A percentile compares a stretch with the other conserved stretches of the same genome.
These are phyloP conservation scores for Drosophila longiperda DNA, from an alignment of 2,888 invertebrate species.

Conservation along the genomic window DNA sequence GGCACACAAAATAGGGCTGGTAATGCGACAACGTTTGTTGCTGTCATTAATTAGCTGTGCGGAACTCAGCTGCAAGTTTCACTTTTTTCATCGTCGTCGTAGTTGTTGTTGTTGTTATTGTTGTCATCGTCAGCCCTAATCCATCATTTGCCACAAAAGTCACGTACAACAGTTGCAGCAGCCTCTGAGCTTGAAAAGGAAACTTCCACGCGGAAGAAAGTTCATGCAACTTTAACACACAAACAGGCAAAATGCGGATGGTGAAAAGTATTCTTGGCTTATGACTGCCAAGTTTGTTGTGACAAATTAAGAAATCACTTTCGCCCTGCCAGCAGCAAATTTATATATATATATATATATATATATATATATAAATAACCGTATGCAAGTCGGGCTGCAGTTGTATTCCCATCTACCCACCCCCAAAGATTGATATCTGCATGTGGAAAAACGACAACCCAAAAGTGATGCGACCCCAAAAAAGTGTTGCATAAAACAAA, in stretches of 20 bases:
- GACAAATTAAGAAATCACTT: constrained; percentile 82
- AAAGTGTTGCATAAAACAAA: constrained; percentile 52
- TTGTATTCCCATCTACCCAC: neutral
- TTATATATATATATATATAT: neutral
- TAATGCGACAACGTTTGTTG: constrained; percentile 21
- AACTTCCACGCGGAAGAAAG: constrained; percentile 67
- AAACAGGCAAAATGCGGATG: constrained; percentile 14
- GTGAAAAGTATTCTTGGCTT: neutral
- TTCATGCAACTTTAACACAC: constrained; percentile 50
- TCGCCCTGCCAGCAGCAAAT: constrained; percentile 54
- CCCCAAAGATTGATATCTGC: neutral
- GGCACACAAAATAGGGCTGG: constrained; percentile 11
- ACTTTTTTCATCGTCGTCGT: constrained; percentile 57
- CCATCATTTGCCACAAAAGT: constrained; percentile 78
- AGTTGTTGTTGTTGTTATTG: constrained; percentile 1
- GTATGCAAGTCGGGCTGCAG: constrained; percentile 35
- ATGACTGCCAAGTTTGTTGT: constrained; percentile 60
- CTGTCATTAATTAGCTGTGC: constrained; percentile 67
- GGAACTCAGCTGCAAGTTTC: constrained; percentile 60
- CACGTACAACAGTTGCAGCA: constrained; percentile 59
- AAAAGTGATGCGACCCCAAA: constrained; percentile 37
- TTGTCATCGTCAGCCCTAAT: constrained; percentile 56
- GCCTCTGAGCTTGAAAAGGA: constrained; percentile 59
- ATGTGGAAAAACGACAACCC: constrained; percentile 32
- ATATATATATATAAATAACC: neutral